Conservation (phyloP, 2,113 vertebrate species). For the Oryzias javanicus region DNA sequence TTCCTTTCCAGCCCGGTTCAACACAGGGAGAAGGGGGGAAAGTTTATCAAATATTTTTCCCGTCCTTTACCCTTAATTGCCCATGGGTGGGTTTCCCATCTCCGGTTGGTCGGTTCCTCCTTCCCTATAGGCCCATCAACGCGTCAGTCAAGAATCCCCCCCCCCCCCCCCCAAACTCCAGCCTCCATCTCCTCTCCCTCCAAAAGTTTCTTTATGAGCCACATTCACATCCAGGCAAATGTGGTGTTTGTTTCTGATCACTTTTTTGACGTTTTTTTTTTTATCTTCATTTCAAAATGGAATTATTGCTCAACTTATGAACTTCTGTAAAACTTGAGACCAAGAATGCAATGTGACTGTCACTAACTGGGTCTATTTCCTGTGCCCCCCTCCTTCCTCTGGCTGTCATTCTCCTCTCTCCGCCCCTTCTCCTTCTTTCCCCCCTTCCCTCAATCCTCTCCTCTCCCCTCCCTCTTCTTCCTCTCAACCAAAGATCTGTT, state of each 20-base stretch:
- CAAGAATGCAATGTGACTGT: constrained; percentile 43
- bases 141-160: constrained; percentile 69
- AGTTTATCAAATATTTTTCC: constrained; percentile 77
- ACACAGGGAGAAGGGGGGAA: constrained; percentile 32
- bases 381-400: constrained; percentile 46
- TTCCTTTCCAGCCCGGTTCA: constrained; percentile 30
- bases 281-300: not conserved
- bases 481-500: constrained; percentile 73
- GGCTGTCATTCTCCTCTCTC: constrained; percentile 54
- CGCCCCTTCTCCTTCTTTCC: constrained; percentile 25
- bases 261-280: not conserved
- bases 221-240: constrained; percentile 15
- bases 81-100: constrained; percentile 76
- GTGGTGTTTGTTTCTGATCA: not conserved
- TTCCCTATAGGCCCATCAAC: constrained; percentile 61
- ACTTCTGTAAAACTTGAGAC: constrained; percentile 17
- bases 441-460: constrained; percentile 35
- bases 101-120: constrained; percentile 62
- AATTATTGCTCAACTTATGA: constrained; percentile 44
- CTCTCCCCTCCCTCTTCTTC: constrained; percentile 37
- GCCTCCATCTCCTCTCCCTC: constrained; percentile 31
- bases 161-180: constrained; percentile 35
- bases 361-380: constrained; percentile 60
- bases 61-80: constrained; percentile 82
- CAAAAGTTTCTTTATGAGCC: constrained; percentile 43